Conservation (phyloP, 64 coral and sea anemone species). For the Stichodactyla helianthus region DNA sequence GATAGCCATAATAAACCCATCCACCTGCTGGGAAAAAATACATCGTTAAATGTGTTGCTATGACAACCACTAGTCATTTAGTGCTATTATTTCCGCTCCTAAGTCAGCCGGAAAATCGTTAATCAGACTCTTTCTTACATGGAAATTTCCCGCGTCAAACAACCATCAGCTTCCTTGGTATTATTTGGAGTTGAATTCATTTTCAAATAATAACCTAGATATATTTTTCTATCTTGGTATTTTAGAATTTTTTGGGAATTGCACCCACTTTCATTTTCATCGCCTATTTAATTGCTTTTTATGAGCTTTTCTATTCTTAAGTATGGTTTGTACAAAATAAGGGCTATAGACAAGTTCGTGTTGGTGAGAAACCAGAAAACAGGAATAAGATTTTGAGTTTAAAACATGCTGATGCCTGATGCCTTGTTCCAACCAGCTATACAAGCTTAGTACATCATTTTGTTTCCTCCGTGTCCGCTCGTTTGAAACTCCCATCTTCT, state of each 20-base stretch:
- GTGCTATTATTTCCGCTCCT: not conserved
- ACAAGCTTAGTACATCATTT: too few species aligned
- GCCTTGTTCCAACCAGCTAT: too few species aligned
- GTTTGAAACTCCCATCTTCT: too few species aligned
- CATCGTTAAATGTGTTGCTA: not conserved
- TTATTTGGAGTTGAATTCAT: not conserved
- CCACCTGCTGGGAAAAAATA: not conserved
- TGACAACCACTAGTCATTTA: not conserved
- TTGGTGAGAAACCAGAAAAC: too few species aligned
- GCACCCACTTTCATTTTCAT: not conserved
- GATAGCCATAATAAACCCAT: not conserved
- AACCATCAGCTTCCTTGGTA: too few species aligned
- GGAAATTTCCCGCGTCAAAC: not conserved
- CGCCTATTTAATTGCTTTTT: not conserved
- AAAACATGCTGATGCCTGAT: too few species aligned
- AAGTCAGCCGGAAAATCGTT: not conserved
- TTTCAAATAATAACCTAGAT: not conserved
- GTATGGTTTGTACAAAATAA: too few species aligned
- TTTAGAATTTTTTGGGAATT: not conserved
- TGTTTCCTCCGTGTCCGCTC: too few species aligned
- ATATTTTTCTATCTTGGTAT: not conserved
- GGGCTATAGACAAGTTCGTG: too few species aligned
- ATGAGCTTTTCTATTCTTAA: not conserved
- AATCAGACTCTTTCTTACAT: not conserved
- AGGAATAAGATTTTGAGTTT: too few species aligned